Evolutionary conservation across 2,888 invertebrate genomes (phyloP).

Genomic region (Drosophila pseudotalamancana): DNA sequence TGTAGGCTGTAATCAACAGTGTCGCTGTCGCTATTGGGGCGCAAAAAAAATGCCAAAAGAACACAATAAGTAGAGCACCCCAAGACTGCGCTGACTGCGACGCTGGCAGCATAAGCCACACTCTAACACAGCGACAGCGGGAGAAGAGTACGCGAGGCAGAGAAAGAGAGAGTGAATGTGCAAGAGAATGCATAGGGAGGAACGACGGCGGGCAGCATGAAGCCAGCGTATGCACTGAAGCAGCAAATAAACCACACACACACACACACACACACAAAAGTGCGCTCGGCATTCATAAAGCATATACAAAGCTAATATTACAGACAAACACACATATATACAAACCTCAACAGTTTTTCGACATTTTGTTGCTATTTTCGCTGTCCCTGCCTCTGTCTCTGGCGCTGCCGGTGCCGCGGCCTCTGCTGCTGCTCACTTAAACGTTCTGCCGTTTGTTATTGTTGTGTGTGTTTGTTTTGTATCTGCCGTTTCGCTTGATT

Average conservation of each 20-base stretch:
- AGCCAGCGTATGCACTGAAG: conserved; percentile 73
- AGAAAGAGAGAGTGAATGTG: conserved; percentile 40
- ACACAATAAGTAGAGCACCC: conserved; percentile 76
- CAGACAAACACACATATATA: conserved; percentile 41
- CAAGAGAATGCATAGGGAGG: conserved; percentile 4
- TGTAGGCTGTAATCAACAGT: conserved; percentile 61
- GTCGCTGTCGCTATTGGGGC: conserved; percentile 59
- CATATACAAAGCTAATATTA: conserved; percentile 39
- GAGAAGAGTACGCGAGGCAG: conserved; percentile 3
- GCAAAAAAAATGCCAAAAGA: conserved; percentile 69
- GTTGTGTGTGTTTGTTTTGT: conserved; percentile 59
- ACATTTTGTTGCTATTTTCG: conserved; percentile 74
- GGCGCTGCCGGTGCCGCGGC: conserved; percentile 26
- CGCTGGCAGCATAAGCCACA: conserved; percentile 64
- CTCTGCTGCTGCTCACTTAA: conserved; percentile 54
- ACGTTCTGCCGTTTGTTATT: conserved; percentile 47
- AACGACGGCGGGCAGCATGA: conserved; percentile 20
- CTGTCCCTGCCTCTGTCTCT: conserved; percentile 42
- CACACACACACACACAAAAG: conserved; percentile 15
- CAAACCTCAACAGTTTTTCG: conserved; percentile 77
- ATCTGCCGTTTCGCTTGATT: conserved; percentile 71
- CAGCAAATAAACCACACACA: conserved; percentile 70
- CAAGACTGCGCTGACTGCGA: conserved; percentile 51
- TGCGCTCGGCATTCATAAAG: conserved; percentile 58
- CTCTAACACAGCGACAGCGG: conserved; percentile 24